Evolutionary conservation across 2,888 invertebrate species (phyloP).

Genomic region (Plagodis dolabraria): DNA sequence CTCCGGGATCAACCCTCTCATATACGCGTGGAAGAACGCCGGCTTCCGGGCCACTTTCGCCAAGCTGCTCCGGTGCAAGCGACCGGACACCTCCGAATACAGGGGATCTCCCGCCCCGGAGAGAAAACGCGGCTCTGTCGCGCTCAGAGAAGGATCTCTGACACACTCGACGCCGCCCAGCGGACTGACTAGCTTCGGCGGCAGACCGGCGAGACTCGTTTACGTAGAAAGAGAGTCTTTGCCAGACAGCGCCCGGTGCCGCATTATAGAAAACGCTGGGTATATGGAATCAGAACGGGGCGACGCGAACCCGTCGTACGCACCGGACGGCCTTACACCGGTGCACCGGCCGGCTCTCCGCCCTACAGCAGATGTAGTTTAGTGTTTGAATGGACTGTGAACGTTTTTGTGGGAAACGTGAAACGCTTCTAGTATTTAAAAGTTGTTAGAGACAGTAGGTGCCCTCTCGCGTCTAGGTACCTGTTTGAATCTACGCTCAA

Average conservation of each 20-base stretch:
- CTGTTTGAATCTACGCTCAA: slow-evolving; percentile 80
- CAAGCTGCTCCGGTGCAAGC: slow-evolving; percentile 87
- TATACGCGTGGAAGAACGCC: slow-evolving; percentile 94
- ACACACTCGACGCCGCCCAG: slow-evolving; percentile 69
- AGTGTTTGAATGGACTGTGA: slow-evolving; percentile 58
- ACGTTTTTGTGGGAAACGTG: slow-evolving; percentile 78
- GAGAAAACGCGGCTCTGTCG: slow-evolving; percentile 78
- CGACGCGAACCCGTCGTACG: slow-evolving; percentile 77
- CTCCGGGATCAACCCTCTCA: slow-evolving; percentile 92
- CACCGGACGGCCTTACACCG: slow-evolving; percentile 75
- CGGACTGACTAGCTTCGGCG: slow-evolving; percentile 63
- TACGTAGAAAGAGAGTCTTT: slow-evolving; percentile 65
- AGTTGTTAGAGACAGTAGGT: slow-evolving; percentile 77
- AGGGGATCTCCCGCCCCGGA: slow-evolving; percentile 84
- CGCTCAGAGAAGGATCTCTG: slow-evolving; percentile 76
- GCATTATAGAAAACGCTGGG: slow-evolving; percentile 80
- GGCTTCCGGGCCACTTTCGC: slow-evolving; percentile 90
- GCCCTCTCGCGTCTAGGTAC: slow-evolving; percentile 75
- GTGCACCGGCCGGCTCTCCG: slow-evolving; percentile 61
- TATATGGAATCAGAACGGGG: slow-evolving; percentile 74
- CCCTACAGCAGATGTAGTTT: slow-evolving; percentile 64
- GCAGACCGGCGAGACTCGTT: slow-evolving; percentile 71
- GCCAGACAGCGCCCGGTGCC: slow-evolving; percentile 69
- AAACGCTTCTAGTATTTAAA: slow-evolving; percentile 81
- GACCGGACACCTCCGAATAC: slow-evolving; percentile 85